Evolutionary conservation across 2,113 vertebrate genomes (phyloP).

Genomic region (Varanus salvator): DNA sequence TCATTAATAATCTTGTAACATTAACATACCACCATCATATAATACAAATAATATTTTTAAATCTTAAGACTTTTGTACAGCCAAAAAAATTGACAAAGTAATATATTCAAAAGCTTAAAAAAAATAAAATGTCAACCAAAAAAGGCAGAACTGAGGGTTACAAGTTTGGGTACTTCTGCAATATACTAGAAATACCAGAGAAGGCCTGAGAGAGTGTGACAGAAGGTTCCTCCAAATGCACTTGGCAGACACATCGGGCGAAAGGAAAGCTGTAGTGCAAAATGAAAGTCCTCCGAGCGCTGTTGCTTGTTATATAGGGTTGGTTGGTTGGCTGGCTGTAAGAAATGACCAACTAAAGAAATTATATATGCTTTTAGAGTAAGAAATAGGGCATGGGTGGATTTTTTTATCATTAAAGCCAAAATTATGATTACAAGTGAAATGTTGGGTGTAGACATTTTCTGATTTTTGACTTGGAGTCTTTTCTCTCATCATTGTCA

Average conservation of each 20-base stretch:
- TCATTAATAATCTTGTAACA: conserved; percentile 99
- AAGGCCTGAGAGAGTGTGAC: conserved; percentile 87
- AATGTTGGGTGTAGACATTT: conserved; percentile 40
- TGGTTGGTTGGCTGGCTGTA: conserved; percentile 17
- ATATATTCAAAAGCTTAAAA: conserved; percentile 90
- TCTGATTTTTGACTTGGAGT: not conserved
- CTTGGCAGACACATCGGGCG: conserved; percentile 84
- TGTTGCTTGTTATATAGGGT: conserved; percentile 42
- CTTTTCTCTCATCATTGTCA: conserved; percentile 8
- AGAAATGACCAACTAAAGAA: conserved; percentile 14
- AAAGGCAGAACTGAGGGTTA: conserved; percentile 87
- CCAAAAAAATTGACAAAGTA: conserved; percentile 90
- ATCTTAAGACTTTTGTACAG: conserved; percentile 95
- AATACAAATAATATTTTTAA: conserved; percentile 99
- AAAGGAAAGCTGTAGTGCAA: conserved; percentile 85
- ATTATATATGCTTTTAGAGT: not conserved
- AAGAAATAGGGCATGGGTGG: not conserved
- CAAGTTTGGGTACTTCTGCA: conserved; percentile 87
- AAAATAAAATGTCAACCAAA: conserved; percentile 84
- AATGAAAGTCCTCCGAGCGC: conserved; percentile 83
- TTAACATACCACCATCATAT: conserved; percentile 99
- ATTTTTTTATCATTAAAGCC: conserved; percentile 43
- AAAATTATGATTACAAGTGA: conserved; percentile 65
- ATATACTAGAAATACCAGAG: conserved; percentile 89
- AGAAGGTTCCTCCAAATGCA: conserved; percentile 81